phyloP scores from a whole-genome alignment of 2,113 vertebrate genomes.

The Pelecanoides urinatrix region DNA sequence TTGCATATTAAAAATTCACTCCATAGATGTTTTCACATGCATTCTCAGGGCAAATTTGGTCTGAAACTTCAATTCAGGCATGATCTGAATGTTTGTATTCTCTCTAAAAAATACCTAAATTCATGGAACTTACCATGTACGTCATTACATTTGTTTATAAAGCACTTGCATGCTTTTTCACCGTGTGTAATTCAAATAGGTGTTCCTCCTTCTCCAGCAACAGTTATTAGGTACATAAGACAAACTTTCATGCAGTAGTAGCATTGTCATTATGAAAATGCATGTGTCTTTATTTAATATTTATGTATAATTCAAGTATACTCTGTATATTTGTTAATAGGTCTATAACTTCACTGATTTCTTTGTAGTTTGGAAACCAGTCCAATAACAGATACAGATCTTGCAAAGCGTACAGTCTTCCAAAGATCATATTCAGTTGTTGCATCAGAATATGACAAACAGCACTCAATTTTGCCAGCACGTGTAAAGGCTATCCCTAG shows the following conservation, averaged over 20 bases:
- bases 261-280: neutral
- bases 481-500: slow-evolving; percentile 95
- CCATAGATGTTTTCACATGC: neutral
- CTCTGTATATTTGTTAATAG: neutral
- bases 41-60: neutral
- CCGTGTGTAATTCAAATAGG: neutral
- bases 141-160: neutral
- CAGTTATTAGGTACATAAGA: neutral
- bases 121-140: neutral
- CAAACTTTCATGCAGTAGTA: neutral
- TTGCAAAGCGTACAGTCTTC: slow-evolving; percentile 95
- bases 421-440: slow-evolving; percentile 98
- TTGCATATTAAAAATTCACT: neutral
- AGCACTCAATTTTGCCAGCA: slow-evolving; percentile 93
- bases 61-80: neutral
- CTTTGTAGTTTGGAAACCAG: slow-evolving; percentile 91
- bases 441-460: slow-evolving; percentile 98
- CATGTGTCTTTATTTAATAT: neutral
- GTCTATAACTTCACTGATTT: neutral
- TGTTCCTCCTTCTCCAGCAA: neutral
- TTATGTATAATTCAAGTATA: neutral
- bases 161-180: slow-evolving; percentile 25
- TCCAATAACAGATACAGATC: slow-evolving; percentile 96
- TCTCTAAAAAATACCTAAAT: neutral
- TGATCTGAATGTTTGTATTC: neutral